Evolutionary conservation across 35 echinoderm and acorn worm genomes (phyloP).

Genomic region (Nesometra sesokonis): DNA sequence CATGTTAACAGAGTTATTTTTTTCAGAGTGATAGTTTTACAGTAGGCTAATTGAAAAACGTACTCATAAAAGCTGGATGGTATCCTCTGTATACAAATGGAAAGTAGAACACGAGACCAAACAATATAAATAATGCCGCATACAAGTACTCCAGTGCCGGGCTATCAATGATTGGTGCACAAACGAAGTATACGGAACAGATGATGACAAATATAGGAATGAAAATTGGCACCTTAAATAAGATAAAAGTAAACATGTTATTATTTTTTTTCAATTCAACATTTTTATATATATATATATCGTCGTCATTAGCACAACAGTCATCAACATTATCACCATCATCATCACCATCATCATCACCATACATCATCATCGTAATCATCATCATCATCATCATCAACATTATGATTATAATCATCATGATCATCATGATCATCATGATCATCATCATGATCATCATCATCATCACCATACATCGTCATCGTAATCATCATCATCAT

Average conservation of each 20-base stretch:
- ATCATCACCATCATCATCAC: neutral
- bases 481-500: too few species aligned
- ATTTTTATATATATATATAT: too few species aligned
- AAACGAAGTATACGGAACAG: conserved; percentile 25
- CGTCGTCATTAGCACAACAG: neutral
- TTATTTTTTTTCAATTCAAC: too few species aligned
- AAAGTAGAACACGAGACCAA: conserved; percentile 28
- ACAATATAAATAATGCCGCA: conserved; percentile 25
- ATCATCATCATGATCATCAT: conserved; percentile 18
- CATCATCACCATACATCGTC: too few species aligned
- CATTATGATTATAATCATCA: too few species aligned
- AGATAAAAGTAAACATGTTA: too few species aligned
- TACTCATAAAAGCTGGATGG: conserved; percentile 10
- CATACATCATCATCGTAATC: too few species aligned
- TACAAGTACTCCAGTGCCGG: conserved; percentile 33
- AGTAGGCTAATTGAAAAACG: neutral
- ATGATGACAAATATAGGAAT: conserved; percentile 26
- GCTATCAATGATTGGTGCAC: conserved; percentile 36
- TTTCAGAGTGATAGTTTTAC: too few species aligned
- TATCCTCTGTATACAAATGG: conserved; percentile 28
- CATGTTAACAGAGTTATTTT: too few species aligned
- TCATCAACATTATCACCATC: neutral
- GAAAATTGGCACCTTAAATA: conserved; percentile 23
- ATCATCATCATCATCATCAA: too few species aligned
- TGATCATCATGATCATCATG: neutral